Conservation (phyloP, 2,888 invertebrate species). For the Heterodera filipjevi region DNA sequence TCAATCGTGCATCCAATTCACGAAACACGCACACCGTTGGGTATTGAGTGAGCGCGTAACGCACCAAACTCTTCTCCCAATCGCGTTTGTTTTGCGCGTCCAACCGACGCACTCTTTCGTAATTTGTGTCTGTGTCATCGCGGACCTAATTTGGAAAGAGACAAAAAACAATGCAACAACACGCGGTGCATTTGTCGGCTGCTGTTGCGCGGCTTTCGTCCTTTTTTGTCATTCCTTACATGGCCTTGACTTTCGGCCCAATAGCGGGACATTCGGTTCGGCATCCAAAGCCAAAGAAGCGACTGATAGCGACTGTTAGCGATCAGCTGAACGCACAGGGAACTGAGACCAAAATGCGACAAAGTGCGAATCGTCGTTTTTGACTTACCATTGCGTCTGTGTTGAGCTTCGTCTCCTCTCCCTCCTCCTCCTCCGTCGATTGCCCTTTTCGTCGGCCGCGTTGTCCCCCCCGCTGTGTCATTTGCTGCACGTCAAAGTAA, state of each 20-base stretch:
- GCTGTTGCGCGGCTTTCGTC: background rate
- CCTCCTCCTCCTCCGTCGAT: background rate
- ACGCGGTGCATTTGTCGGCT: background rate
- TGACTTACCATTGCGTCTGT: background rate
- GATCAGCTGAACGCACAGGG: background rate
- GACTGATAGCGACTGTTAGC: constrained; percentile 2
- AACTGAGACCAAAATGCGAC: too few relatives aligned
- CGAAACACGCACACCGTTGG: constrained; percentile 48
- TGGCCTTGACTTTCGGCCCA: background rate
- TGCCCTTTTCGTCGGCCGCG: too few relatives aligned
- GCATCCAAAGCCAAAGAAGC: background rate
- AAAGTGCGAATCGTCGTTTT: too few relatives aligned
- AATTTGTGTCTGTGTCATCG: constrained; percentile 54
- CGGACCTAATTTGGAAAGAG: constrained; percentile 44
- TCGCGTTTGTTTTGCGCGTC: constrained; percentile 42
- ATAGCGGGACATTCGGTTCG: background rate
- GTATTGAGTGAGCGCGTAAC: constrained; percentile 46
- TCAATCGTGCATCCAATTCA: constrained; percentile 35
- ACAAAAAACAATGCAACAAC: background rate
- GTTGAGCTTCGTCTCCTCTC: background rate
- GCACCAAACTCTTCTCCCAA: constrained; percentile 45
- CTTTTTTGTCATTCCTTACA: background rate
- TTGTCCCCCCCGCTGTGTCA: background rate
- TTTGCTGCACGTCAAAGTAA: background rate
- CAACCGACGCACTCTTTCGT: constrained; percentile 52